Evolutionary conservation across 2,113 vertebrate species (phyloP).

Genomic region (Monopterus albus): DNA sequence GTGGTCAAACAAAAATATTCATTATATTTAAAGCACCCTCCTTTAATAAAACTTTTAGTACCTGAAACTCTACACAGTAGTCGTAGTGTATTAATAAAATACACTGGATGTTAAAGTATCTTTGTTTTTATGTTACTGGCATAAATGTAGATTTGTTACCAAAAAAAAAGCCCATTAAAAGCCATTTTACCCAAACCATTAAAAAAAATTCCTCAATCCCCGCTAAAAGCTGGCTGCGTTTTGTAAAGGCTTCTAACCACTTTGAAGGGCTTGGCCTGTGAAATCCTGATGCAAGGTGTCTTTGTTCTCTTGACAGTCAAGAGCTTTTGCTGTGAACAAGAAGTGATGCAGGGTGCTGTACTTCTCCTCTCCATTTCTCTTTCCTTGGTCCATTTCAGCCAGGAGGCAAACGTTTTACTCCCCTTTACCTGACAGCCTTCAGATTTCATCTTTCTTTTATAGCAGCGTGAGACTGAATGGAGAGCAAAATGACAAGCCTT

Average conservation of each 20-base stretch:
- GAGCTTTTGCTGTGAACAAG: constrained; percentile 52
- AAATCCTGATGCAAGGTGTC: constrained; percentile 44
- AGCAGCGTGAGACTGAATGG: constrained; percentile 29
- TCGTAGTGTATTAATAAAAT: too few species aligned
- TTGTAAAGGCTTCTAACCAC: constrained; percentile 29
- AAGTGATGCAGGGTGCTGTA: constrained; percentile 45
- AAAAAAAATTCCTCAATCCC: neutral
- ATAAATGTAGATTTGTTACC: neutral
- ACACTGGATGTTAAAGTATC: neutral
- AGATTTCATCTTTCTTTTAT: constrained; percentile 60
- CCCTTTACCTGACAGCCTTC: constrained; percentile 55
- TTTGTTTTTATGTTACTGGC: neutral
- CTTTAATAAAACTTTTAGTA: neutral
- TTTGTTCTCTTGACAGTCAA: constrained; percentile 61
- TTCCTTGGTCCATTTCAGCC: constrained; percentile 44
- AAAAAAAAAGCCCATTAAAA: neutral
- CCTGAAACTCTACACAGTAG: neutral
- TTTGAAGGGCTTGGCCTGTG: constrained; percentile 25
- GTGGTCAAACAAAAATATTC: neutral
- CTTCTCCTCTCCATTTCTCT: constrained; percentile 38
- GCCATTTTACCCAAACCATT: neutral
- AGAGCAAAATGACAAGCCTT: constrained; percentile 58
- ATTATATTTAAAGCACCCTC: neutral
- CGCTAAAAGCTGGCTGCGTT: constrained; percentile 32
- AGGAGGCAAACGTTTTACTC: constrained; percentile 58